Base-by-base conservation (phyloP, 2,888 invertebrate species). In the Drosophila anceps region DNA sequence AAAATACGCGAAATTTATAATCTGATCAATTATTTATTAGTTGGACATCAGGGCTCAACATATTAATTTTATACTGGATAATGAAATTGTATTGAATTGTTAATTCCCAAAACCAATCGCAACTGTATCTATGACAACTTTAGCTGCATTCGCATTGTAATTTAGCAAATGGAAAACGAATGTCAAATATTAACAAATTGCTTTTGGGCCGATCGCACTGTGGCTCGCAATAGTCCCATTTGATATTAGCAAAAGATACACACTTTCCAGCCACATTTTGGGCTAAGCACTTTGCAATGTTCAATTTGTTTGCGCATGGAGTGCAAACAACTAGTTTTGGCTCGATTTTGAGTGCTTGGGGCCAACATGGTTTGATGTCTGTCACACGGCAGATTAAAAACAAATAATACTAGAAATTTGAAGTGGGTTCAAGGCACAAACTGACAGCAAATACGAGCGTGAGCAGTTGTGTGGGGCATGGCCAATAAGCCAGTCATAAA, bases 301-400 rank as follows among this genome's bases (percentile, higher is more conserved):
- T 58, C 44, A 58, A 65, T 65, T 76, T 35, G 48, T 15, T 54
- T 33, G 41, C 41, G 51, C 44, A 61, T 46, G 27, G 20, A 61
- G 55, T 31, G 24, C 43, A 51, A 54, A 60, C 54, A 48, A 37
- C 62, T 41, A 54, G 9, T 39, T 51, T 66, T 33, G 37, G 48
- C 12, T 67, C 10, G 46, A 35, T 55, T 65, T 29, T 8, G 27
- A n/a, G 29, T 20, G 39, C 60, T 41, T 18, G 27, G 37, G 43
- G 50, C 48, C 66, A 37, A 60, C 53, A 62, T 50, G 58, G 54
- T 53, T 57, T 55, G 68, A 75, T 73, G 73, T 48, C 75, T 75
- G 69, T 61, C 81, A 69, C 66, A 76, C 57, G 51, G 70, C 58
- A 85, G 79, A 88, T 83, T 83, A 85, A 88, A 83, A 83, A 63